Base-by-base conservation (phyloP, 2,797 vertebrate genomes). In the Leptodactylus fallax region DNA sequence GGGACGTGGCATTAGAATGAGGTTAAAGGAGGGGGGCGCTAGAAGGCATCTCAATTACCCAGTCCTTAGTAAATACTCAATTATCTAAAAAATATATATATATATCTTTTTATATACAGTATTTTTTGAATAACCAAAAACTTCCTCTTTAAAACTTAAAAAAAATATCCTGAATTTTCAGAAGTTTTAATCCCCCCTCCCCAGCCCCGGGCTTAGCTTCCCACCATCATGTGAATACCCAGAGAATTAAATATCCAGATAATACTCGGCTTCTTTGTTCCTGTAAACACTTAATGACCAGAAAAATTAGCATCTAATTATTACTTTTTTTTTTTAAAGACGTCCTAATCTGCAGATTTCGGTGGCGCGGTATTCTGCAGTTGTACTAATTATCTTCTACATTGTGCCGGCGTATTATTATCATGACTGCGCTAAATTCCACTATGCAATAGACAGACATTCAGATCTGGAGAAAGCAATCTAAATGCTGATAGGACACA, bases 271-370 rank as follows among this genome's bases (percentile, higher is more conserved):
- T 81, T 14, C 79, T 81, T 81, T 81, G 79, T 81, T 81, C 79
- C 81, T 67, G 47, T 82, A 67, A 82, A 82, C 61, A 82, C 61
- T 82, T 67, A 82, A 82, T 69, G 81, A 67, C 61, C 21, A 63
- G 81, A 69, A 65, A 63, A 69, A 82, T 82, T 82, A 82, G 81
- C 81, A 82, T 82, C 61, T 82, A 67, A 82, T 82, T 82, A 82
- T 51, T 0, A 82, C 65, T 82, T 77, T 82, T 71, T 65, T 77
- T 69, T 71, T 51, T 81, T 81, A 60, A 81, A 81, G 79, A 63
- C 60, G 60, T 7, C 27, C 63, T 82, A 82, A 82, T 82, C 63
- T 82, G 81, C 51, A 25, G 12, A 51, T 82, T 69, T 51, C 81
- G 19, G 81, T 69, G 80, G 23, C 81, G 60, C 3, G 63, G 45